Base-by-base conservation (phyloP, 1,140 invertebrate species). In the Drosophila nannoptera region DNA sequence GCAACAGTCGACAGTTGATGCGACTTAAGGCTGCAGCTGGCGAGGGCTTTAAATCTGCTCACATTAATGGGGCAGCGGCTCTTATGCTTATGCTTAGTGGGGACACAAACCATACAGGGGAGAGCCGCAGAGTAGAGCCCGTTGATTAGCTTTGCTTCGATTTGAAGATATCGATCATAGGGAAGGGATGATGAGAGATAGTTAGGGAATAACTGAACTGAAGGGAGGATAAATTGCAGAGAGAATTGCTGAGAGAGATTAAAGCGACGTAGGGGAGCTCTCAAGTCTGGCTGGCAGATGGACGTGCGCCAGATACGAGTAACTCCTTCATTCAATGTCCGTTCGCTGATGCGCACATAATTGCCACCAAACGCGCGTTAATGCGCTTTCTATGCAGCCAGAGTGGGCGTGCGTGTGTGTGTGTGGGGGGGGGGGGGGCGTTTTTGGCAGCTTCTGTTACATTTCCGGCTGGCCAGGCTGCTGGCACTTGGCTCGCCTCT, bases 281-380 rank as follows among this genome's bases (percentile, higher is more conserved):
- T 33, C 33, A 38, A 49, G 35, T 29, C 35, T 55, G 68, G 35
- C 55, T 49, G 43, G 58, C 64, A 74, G 77, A 63, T 78, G 60
- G 59, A 72, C 49, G 32, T 33, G 45, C 48, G 36, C 29, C 36
- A 75, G 70, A 46, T 78, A 60, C 63, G 31, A 35, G 11, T 46
- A 16, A 32, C 14, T 56, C 35, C 43, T 55, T 36, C 31, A 38
- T 42, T 61, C 32, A 59, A 59, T 46, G 45, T 55, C 38, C 49
- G 60, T 33, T 50, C 31, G 49, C 55, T 84, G 73, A 83, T 80
- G 80, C 63, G 61, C 73, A 58, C 73, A 59, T 84, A 84, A 83
- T 84, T 80, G 77, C 81, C 80, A 67, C 59, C 61, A 52, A 80
- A 73, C 70, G 80, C 60, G 73, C 69, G 76, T 80, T 83, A 76